phyloP scores from a whole-genome alignment of 1,140 invertebrate genomes.

The Venustaconcha ellipsiformis region DNA sequence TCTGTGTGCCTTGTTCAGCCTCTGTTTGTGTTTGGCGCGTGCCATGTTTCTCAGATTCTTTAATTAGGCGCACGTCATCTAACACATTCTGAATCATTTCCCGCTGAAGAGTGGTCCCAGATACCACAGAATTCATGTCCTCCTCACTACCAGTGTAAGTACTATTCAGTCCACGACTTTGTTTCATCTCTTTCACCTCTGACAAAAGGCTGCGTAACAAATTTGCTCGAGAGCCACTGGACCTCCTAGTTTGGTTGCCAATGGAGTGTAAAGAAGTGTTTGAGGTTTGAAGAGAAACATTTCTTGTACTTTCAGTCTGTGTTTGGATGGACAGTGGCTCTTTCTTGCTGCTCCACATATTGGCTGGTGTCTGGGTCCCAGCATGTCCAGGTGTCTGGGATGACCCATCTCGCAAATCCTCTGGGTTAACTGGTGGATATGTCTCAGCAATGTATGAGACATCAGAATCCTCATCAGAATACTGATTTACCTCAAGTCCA shows the following conservation, averaged over 20 bases:
- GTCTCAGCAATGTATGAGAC: slow-evolving; percentile 52
- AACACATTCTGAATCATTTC: slow-evolving; percentile 49
- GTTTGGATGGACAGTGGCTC: slow-evolving; percentile 42
- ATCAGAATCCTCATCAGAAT: slow-evolving; percentile 61
- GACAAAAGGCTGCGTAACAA: slow-evolving; percentile 52
- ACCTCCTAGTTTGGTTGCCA: slow-evolving; percentile 47
- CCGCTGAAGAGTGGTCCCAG: slow-evolving; percentile 45
- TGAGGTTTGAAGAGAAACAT: slow-evolving; percentile 44
- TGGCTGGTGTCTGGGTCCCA: slow-evolving; percentile 55
- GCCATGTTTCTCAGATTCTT: slow-evolving; percentile 43
- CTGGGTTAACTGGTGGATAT: slow-evolving; percentile 51
- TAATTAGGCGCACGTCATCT: slow-evolving; percentile 47
- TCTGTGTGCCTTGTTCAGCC: slow-evolving; percentile 56
- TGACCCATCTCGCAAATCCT: slow-evolving; percentile 47
- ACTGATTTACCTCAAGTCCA: slow-evolving; percentile 38
- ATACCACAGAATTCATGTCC: slow-evolving; percentile 40
- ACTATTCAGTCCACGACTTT: slow-evolving; percentile 51
- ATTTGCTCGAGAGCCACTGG: slow-evolving; percentile 43
- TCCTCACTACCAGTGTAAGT: slow-evolving; percentile 37
- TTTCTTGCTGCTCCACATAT: slow-evolving; percentile 35
- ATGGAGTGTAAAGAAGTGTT: slow-evolving; percentile 57
- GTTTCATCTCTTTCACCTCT: slow-evolving; percentile 61
- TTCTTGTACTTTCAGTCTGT: slow-evolving; percentile 42
- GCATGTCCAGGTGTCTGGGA: slow-evolving; percentile 61
- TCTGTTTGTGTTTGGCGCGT: slow-evolving; percentile 52